Evolutionary conservation across 2,888 invertebrate species (phyloP), one percentile per base, ranked within the genome.

Genomic region (Zaprionus lineosus): DNA sequence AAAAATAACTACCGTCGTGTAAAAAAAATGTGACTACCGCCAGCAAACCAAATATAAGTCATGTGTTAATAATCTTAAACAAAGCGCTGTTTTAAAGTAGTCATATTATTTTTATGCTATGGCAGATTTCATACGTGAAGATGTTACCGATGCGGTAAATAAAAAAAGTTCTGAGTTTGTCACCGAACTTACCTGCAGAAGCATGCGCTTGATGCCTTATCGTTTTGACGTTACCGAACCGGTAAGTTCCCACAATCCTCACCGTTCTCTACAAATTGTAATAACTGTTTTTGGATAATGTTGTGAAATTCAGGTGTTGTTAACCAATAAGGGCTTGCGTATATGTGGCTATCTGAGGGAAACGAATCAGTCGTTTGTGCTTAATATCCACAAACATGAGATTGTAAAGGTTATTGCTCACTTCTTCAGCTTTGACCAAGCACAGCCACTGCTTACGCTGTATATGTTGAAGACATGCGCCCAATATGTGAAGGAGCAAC

Each of bases 181-280:
- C 46, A 92, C 93, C n/a, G 89, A 92, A 37, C 85, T 95, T 7
- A 90, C 91, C 11, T 96, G 96, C 88, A 92, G 95, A 71, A 94
- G 95, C 12, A 93, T 97, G 51, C 92, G 97, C 67, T 94, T 97
- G 87, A 97, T 97, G 28, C 95, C 96, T 9, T 95, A 96, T 88
- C 94, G 94, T 91, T 95, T 94, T 85, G 92, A 93, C 69, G 94
- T 96, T 16, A 92, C 91, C 59, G 94, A 95, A 87, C 93, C 93
- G 89, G 94, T 96, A 89, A 87, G 92, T 62, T 2, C 9, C n/a
- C n/a, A n/a, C n/a, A n/a, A n/a, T n/a, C n/a, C n/a, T n/a, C n/a
- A n/a, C n/a, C n/a, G n/a, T n/a, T n/a, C n/a, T n/a, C n/a, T n/a
- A n/a, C n/a, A n/a, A n/a, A n/a, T 11, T 4, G 12, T 12, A 4